phyloP scores from a whole-genome alignment of 2,797 vertebrate species.

The Syndactyla subalaris region DNA sequence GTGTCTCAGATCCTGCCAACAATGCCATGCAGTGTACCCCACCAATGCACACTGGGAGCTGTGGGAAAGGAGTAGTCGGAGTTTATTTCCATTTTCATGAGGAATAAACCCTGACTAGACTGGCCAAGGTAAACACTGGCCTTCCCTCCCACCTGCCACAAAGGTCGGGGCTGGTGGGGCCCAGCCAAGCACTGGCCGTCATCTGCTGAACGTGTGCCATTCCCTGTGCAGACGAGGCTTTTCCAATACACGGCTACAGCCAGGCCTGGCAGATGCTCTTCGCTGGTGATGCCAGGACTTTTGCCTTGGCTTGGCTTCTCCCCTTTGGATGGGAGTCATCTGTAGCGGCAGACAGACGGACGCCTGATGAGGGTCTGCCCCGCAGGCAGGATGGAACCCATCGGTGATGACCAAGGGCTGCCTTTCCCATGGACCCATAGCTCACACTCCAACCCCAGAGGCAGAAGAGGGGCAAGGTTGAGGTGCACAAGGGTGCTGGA shows the following conservation, averaged over 20 bases:
- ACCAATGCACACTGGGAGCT: not conserved
- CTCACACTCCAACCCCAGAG: not conserved
- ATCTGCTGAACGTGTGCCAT: not conserved
- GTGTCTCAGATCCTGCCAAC: not conserved
- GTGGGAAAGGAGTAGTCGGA: not conserved
- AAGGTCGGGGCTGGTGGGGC: conserved; percentile 21
- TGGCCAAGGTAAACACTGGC: conserved; percentile 1
- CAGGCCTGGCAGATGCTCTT: conserved; percentile 1
- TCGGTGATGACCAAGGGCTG: rapidly evolving
- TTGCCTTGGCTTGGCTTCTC: conserved; percentile 11
- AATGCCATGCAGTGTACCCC: not conserved
- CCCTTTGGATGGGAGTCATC: conserved; percentile 19
- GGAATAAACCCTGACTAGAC: not conserved
- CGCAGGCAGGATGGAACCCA: not conserved
- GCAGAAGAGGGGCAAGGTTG: not conserved
- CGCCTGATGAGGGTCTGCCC: not conserved
- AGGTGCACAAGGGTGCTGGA: not conserved
- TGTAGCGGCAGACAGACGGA: conserved; percentile 27
- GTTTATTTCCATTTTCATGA: not conserved
- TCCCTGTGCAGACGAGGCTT: not conserved
- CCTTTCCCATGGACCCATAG: not conserved
- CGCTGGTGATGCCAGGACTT: not conserved
- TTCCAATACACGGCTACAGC: not conserved
- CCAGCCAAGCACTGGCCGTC: conserved; percentile 4
- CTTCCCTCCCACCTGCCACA: conserved; percentile 11